A percentile compares a stretch with the other conserved stretches of the same genome.
phyloP scores from a whole-genome alignment of 35 echinoderm and acorn worm species.

The Strongylocentrotus purpuratus region DNA sequence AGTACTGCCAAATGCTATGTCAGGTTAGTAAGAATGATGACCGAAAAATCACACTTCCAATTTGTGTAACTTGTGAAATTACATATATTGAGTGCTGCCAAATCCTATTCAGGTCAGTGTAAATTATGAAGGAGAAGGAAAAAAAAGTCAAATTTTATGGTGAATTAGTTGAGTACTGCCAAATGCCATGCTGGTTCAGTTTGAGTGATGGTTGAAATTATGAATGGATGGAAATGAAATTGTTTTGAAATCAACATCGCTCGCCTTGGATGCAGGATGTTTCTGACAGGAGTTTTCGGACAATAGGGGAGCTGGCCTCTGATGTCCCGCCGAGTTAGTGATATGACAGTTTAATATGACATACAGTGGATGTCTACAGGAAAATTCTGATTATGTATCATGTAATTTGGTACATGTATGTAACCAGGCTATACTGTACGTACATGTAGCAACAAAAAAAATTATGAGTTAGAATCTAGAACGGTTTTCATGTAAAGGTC shows the following conservation, averaged over 20 bases:
- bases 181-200: not conserved
- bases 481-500: no score
- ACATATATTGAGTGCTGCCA: no score
- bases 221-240: not conserved
- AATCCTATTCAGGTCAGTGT: no score
- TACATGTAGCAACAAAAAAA: not conserved
- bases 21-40: no score
- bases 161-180: not conserved
- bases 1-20: no score
- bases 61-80: no score
- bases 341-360: not conserved
- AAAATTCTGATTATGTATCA: not conserved
- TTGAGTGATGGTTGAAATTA: not conserved
- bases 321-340: not conserved
- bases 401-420: not conserved
- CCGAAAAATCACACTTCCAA: no score
- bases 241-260: conserved; percentile 6
- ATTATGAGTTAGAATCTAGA: not conserved
- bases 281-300: not conserved
- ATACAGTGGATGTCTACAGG: not conserved
- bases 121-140: no score
- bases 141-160: no score
- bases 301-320: not conserved
- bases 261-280: not conserved
- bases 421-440: no score